phyloP scores from a whole-genome alignment of 2,888 invertebrate genomes.

The Cheilosia impressa region DNA sequence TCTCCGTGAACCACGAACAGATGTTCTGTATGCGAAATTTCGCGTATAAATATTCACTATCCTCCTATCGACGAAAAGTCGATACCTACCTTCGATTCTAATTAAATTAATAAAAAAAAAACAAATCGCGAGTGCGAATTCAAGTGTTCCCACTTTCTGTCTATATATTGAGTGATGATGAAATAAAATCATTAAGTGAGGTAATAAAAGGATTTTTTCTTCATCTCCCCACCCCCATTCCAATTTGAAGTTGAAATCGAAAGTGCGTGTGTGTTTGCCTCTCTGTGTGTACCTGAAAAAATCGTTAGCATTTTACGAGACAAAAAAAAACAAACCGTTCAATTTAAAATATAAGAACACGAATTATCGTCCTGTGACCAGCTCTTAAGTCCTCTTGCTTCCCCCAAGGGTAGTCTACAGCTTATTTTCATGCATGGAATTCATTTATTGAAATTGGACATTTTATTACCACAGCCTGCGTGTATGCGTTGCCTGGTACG shows the following conservation, averaged over 20 bases:
- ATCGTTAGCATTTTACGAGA: slow-evolving; percentile 46
- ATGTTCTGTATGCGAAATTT: slow-evolving; percentile 48
- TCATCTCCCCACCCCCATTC: background rate
- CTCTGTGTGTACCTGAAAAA: slow-evolving; percentile 42
- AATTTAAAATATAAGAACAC: background rate
- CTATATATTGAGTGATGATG: slow-evolving; percentile 14
- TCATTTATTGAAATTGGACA: slow-evolving; percentile 59
- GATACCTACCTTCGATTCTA: background rate
- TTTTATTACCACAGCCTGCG: slow-evolving; percentile 44
- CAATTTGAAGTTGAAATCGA: slow-evolving; percentile 36
- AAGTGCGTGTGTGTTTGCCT: slow-evolving; percentile 41
- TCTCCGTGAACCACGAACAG: slow-evolving; percentile 52
- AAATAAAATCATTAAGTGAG: slow-evolving; percentile 59
- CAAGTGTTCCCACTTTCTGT: background rate
- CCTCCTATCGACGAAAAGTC: slow-evolving; percentile 16
- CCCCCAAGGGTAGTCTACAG: background rate
- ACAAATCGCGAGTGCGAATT: background rate
- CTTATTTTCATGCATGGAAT: slow-evolving; percentile 53
- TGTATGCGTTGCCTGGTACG: slow-evolving; percentile 25
- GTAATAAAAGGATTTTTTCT: slow-evolving; percentile 46
- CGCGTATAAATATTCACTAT: slow-evolving; percentile 11
- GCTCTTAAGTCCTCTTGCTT: background rate
- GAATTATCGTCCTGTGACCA: slow-evolving; percentile 35
- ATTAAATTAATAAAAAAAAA: slow-evolving; percentile 14
- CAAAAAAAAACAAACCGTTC: background rate